Conservation (phyloP, 2,113 vertebrate species). For the Microtus oregoni region DNA sequence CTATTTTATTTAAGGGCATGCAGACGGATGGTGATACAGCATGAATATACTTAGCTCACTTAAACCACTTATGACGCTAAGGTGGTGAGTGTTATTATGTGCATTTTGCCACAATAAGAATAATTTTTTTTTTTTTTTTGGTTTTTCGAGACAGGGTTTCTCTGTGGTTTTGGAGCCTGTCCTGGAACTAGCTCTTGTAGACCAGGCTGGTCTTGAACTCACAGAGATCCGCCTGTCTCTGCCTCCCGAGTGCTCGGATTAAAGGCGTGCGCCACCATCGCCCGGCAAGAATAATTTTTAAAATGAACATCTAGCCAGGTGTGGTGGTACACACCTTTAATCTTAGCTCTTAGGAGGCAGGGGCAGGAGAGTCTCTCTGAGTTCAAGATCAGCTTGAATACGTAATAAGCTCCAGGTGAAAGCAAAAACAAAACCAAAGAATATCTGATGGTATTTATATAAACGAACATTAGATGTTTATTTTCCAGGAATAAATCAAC, state of each 20-base stretch:
- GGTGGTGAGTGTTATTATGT: neutral
- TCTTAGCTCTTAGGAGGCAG: neutral
- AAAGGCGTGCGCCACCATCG: no score
- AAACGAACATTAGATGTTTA: neutral
- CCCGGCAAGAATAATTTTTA: neutral
- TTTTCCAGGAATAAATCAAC: slow-evolving; percentile 66
- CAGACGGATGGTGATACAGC: neutral
- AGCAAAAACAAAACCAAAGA: neutral
- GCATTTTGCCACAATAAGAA: neutral
- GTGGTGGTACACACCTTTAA: neutral
- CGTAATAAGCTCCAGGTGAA: neutral
- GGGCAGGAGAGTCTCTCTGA: neutral
- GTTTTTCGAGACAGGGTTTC: no score
- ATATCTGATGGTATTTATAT: neutral
- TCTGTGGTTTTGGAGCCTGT: no score
- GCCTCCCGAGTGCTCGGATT: no score
- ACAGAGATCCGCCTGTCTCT: no score
- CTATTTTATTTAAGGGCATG: neutral
- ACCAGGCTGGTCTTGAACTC: no score
- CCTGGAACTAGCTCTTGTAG: no score
- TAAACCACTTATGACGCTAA: neutral
- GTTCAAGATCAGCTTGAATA: neutral
- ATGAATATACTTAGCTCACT: neutral
- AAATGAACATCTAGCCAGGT: neutral
- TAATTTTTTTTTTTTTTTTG: no score